Evolutionary conservation across 1,140 invertebrate species (phyloP).

Genomic region (Zophobas atratus): DNA sequence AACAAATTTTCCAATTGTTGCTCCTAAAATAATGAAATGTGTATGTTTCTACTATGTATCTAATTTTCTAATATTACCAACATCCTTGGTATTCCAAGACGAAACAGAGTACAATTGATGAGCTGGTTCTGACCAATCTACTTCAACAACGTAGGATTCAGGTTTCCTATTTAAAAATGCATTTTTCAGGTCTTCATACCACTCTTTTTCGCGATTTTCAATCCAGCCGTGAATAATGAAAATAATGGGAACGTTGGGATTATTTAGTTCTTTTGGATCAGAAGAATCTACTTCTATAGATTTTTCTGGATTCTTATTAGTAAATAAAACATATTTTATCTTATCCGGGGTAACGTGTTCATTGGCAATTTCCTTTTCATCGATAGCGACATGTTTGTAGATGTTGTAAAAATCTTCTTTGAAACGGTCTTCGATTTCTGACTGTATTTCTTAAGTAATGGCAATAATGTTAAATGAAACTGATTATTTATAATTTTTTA

Average conservation of each 20-base stretch:
- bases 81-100: constrained; percentile 63
- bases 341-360: constrained; percentile 52
- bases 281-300: constrained; percentile 47
- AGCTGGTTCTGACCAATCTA: constrained; percentile 77
- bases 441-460: not conserved
- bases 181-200: constrained; percentile 66
- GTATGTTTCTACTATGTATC: not conserved
- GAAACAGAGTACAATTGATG: constrained; percentile 65
- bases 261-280: constrained; percentile 50
- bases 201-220: constrained; percentile 64
- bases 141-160: constrained; percentile 76
- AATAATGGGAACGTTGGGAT: constrained; percentile 52
- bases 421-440: constrained; percentile 25
- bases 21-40: constrained; percentile 46
- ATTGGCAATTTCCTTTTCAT: constrained; percentile 51
- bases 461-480: not conserved
- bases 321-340: constrained; percentile 55
- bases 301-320: constrained; percentile 50
- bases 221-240: constrained; percentile 74
- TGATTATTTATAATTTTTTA: not conserved
- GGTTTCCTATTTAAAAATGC: constrained; percentile 71
- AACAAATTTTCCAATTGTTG: constrained; percentile 64
- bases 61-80: constrained; percentile 61
- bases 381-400: constrained; percentile 53
- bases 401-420: constrained; percentile 49